phyloP scores from a whole-genome alignment of 2,888 invertebrate species.

The Cylloceria caligata region DNA sequence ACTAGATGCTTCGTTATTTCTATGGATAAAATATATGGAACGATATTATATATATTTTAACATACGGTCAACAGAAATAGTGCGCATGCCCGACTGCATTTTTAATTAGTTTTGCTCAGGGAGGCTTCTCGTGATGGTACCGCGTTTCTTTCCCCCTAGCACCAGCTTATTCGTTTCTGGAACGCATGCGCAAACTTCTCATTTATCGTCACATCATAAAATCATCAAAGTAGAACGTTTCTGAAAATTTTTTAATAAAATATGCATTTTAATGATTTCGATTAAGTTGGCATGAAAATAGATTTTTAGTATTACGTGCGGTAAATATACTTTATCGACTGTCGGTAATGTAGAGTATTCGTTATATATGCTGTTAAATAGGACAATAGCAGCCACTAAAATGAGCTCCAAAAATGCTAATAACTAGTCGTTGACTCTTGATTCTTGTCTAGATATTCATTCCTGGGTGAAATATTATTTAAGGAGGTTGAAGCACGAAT shows the following conservation, averaged over 20 bases:
- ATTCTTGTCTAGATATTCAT: too few species aligned
- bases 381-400: too few species aligned
- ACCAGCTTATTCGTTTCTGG: neutral
- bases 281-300: too few species aligned
- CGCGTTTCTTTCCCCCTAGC: neutral
- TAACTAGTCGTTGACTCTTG: too few species aligned
- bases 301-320: neutral
- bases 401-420: too few species aligned
- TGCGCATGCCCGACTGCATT: constrained; percentile 27
- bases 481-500: too few species aligned
- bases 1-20: neutral
- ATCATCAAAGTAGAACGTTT: neutral
- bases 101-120: neutral
- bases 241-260: neutral
- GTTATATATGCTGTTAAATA: too few species aligned
- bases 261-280: too few species aligned
- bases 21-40: constrained; percentile 10
- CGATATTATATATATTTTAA: neutral
- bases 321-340: neutral
- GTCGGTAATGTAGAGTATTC: neutral
- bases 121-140: neutral
- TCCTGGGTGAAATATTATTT: too few species aligned
- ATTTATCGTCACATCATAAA: neutral
- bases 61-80: neutral
- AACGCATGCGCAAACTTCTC: neutral